Base-by-base conservation (phyloP, 2,113 vertebrate species). In the Glaucomys volans region DNA sequence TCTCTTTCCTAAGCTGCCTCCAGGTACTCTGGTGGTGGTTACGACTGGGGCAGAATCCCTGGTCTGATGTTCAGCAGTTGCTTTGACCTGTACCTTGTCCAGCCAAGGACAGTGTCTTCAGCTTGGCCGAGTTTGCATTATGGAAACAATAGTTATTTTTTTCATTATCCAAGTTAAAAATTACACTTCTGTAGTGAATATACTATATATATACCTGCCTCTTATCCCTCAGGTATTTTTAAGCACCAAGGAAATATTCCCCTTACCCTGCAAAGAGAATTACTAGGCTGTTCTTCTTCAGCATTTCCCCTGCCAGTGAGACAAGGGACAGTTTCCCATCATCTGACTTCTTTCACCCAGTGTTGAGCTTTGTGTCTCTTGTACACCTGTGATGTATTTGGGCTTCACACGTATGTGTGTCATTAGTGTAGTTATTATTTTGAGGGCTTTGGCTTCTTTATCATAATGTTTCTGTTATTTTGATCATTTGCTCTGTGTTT, bases 121-220 rank as follows among this genome's bases (percentile, higher is more conserved):
- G 47, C 57, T 86, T 57, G 35, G 11, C 71, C 94, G 9, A 42
- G 28, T 62, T 59, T 92, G 37, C 44, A 11, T 76, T 89, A 66
- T 89, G 67, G 82, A 95, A 75, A 80, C 66, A 81, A 35, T 44
- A 62, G 30, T n/a, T 71, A n/a, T 71, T 81, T 75, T 75, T 77
- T 67, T 69, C 59, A 42, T 72, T 88, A 72, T 66, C 59, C 67
- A 52, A 54, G 50, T 82, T 91, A 67, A 28, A 80, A 79, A 72
- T 59, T 76, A 37, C 35, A 72, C 54, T 89, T 77, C 75, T 10
- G 71, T 85, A 66, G 35, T 50, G 42, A 75, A 50, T 17, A 16
- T 91, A 47, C 50, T 66, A 2, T n/a, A 14, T n/a, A 16, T 20
- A 64, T 59, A 47, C 28, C 42, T 79, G 87, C 11, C 22, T 88